phyloP scores from a whole-genome alignment of 64 coral and sea anemone species.

The Acropora tenuis region DNA sequence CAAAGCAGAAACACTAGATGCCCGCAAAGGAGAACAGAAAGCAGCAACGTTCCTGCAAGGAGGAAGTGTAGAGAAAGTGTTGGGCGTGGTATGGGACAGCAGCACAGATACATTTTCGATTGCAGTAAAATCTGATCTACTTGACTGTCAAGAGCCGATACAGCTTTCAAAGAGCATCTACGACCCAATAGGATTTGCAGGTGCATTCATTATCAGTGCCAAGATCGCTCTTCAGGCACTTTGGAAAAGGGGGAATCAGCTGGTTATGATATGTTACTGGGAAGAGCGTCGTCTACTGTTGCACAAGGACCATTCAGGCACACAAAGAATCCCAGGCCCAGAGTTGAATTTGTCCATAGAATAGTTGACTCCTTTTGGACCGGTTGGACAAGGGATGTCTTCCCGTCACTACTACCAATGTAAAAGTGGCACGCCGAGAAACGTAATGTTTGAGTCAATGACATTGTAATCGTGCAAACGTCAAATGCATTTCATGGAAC shows the following conservation, averaged over 20 bases:
- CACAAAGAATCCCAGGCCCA: conserved; percentile 40
- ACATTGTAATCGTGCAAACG: conserved; percentile 22
- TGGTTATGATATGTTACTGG: conserved; percentile 51
- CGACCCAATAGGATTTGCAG: conserved; percentile 57
- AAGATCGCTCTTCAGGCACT: conserved; percentile 62
- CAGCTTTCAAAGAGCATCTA: conserved; percentile 65
- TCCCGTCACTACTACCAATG: conserved; percentile 31
- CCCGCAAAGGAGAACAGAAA: not conserved
- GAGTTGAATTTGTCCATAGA: conserved; percentile 62
- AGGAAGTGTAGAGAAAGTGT: conserved; percentile 43
- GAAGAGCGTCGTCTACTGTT: conserved; percentile 5
- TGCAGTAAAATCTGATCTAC: conserved; percentile 39
- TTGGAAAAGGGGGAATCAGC: conserved; percentile 43
- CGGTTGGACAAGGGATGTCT: conserved; percentile 63
- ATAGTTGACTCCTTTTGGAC: conserved; percentile 61
- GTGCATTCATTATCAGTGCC: conserved; percentile 35
- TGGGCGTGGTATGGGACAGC: conserved; percentile 63
- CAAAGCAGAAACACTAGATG: conserved; percentile 25
- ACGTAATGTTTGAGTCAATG: not conserved
- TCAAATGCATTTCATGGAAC: not conserved
- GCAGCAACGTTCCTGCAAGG: conserved; percentile 23
- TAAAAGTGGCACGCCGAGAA: conserved; percentile 26
- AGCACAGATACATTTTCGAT: conserved; percentile 36
- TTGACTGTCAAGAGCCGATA: not conserved
- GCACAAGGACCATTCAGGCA: conserved; percentile 61